phyloP scores from a whole-genome alignment of 2,888 invertebrate species.

The Cheilosia scutellata region DNA sequence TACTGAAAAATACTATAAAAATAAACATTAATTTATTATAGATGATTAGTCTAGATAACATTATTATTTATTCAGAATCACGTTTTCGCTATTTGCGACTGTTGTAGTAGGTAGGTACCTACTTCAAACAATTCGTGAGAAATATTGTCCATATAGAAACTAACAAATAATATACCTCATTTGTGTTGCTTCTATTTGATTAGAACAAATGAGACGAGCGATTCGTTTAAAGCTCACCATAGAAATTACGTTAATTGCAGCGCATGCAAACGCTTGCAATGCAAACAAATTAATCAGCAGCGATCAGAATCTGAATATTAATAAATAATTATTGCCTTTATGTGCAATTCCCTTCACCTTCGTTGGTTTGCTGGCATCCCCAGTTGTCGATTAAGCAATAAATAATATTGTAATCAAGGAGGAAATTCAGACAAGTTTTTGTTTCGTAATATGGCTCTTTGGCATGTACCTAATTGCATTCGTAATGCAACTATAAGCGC shows the following conservation, averaged over 20 bases:
- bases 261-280: slow-evolving; percentile 14
- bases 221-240: slow-evolving; percentile 10
- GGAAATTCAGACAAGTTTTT: slow-evolving; percentile 4
- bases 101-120: not conserved
- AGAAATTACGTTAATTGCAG: slow-evolving; percentile 7
- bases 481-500: not conserved
- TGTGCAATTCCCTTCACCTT: slow-evolving; percentile 22
- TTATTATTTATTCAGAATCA: slow-evolving; percentile 14
- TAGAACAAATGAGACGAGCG: slow-evolving; percentile 8
- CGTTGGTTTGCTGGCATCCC: slow-evolving; percentile 22
- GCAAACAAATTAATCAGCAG: slow-evolving; percentile 41
- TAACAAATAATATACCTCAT: not conserved
- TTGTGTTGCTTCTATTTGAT: not conserved
- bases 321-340: slow-evolving; percentile 39
- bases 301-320: slow-evolving; percentile 35
- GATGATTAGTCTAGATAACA: slow-evolving; percentile 11
- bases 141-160: not conserved
- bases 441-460: not conserved
- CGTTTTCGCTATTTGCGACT: slow-evolving; percentile 1
- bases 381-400: slow-evolving; percentile 34
- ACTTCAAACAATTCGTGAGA: not conserved
- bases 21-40: slow-evolving; percentile 24
- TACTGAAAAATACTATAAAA: not conserved
- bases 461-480: slow-evolving; percentile 4
- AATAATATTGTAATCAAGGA: slow-evolving; percentile 22